Conservation (phyloP, 2,888 invertebrate species). For the Eupithecia vulgata region DNA sequence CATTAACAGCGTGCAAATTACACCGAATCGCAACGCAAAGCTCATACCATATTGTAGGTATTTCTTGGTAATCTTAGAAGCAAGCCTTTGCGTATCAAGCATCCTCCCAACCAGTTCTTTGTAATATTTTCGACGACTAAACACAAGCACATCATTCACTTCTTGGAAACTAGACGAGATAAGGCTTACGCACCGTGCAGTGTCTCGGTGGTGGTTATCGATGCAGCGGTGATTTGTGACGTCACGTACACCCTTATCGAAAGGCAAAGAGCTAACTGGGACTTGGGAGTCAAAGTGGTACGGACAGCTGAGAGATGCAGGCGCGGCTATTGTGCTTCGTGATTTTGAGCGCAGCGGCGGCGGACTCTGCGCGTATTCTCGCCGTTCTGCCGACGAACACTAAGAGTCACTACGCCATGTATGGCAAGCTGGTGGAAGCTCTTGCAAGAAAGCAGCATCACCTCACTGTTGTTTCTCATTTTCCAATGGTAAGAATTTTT, state of each 20-base stretch:
- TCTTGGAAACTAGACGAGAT: constrained; percentile 25
- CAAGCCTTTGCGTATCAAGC: background rate
- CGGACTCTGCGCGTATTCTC: constrained; percentile 70
- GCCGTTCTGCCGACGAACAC: constrained; percentile 81
- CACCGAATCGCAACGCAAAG: background rate
- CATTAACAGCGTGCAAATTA: background rate
- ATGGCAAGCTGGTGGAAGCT: constrained; percentile 75
- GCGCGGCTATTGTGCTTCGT: constrained; percentile 56
- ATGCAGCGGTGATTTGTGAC: constrained; percentile 46
- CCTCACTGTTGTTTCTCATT: constrained; percentile 77
- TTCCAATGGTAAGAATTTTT: constrained; percentile 72
- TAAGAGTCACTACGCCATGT: constrained; percentile 82
- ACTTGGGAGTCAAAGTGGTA: constrained; percentile 58
- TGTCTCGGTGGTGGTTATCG: constrained; percentile 35
- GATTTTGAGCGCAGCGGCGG: constrained; percentile 57
- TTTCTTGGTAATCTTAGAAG: background rate
- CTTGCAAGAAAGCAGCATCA: constrained; percentile 73
- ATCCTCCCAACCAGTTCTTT: constrained; percentile 21
- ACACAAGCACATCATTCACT: constrained; percentile 26
- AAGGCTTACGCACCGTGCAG: constrained; percentile 32
- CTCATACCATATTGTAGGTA: background rate
- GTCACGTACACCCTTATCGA: constrained; percentile 54
- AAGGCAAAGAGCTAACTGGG: constrained; percentile 42
- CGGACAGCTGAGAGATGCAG: constrained; percentile 73
- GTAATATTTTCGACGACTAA: constrained; percentile 27